phyloP scores from a whole-genome alignment of 2,888 invertebrate genomes.

The Encarsia formosa region DNA sequence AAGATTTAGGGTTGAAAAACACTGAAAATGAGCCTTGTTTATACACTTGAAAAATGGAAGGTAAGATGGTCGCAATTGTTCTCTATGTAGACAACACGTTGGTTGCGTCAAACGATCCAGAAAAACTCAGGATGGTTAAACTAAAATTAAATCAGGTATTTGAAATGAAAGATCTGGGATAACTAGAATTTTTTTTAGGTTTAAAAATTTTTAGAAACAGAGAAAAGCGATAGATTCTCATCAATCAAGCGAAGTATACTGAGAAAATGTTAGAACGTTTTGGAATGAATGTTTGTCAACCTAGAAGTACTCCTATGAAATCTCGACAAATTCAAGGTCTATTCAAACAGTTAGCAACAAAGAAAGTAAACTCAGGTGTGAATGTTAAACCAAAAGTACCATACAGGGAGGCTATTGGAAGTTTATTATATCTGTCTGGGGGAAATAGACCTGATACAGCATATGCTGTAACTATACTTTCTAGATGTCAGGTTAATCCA shows the following conservation, averaged over 20 bases:
- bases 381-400: slow-evolving; percentile 9
- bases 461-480: slow-evolving; percentile 18
- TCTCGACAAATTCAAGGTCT: slow-evolving; percentile 14
- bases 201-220: slow-evolving; percentile 28
- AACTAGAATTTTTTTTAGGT: no score
- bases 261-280: slow-evolving; percentile 23
- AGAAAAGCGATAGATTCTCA: slow-evolving; percentile 19
- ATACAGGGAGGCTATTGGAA: slow-evolving; percentile 32
- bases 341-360: slow-evolving; percentile 5
- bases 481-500: slow-evolving; percentile 19
- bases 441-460: slow-evolving; percentile 15
- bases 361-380: slow-evolving; percentile 1
- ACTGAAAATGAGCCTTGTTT: no score
- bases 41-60: slow-evolving; percentile 24
- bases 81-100: slow-evolving; percentile 31
- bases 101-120: slow-evolving; percentile 27
- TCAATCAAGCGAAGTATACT: slow-evolving; percentile 23
- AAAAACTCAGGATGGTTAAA: slow-evolving; percentile 26
- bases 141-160: slow-evolving; percentile 25
- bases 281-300: slow-evolving; percentile 9
- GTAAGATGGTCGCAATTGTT: slow-evolving; percentile 23
- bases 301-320: slow-evolving; percentile 20
- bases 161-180: no score
- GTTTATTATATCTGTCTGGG: slow-evolving; percentile 30
- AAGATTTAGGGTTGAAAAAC: slow-evolving; percentile 23